A percentile compares a stretch with the other conserved stretches of the same genome.
These are phyloP conservation scores for Coelopa pilipes DNA, from an alignment of 2,888 invertebrate species.

Conservation along the genomic window DNA sequence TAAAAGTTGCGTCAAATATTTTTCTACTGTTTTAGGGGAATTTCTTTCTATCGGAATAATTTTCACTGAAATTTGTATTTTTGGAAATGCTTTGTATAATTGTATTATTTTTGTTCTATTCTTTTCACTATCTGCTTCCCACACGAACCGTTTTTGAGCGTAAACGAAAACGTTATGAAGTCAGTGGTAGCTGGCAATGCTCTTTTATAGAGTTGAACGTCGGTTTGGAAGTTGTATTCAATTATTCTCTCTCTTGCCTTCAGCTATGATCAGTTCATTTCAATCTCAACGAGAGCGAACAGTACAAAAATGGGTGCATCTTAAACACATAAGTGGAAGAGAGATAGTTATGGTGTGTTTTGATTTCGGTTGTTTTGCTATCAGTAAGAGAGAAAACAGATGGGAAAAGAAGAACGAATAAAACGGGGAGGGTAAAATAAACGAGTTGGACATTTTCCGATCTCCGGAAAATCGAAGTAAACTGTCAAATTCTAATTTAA, in stretches of 20 bases:
- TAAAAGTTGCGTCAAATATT: conserved; percentile 40
- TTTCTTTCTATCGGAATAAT: background rate
- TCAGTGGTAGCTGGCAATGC: background rate
- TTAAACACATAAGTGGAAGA: no score
- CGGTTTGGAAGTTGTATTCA: background rate
- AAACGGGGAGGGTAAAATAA: no score
- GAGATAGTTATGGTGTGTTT: no score
- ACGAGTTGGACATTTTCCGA: no score
- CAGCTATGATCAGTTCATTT: background rate
- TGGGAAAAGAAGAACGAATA: no score
- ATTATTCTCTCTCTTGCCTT: background rate
- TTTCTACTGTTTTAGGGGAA: conserved; percentile 8
- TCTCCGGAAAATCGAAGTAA: no score
- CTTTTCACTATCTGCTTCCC: conserved; percentile 16
- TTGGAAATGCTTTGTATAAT: background rate
- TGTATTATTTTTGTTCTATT: conserved; percentile 13
- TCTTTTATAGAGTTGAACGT: conserved; percentile 30
- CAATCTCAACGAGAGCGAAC: background rate
- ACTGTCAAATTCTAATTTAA: no score
- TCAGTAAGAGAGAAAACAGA: no score
- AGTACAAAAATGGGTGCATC: no score
- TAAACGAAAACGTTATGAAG: conserved; percentile 29
- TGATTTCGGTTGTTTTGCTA: no score
- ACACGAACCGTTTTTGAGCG: conserved; percentile 1
- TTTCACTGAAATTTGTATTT: conserved; percentile 16